These are phyloP conservation scores for Amphipoea oculea DNA, from an alignment of 2,888 invertebrate genomes.

Conservation along the genomic window DNA sequence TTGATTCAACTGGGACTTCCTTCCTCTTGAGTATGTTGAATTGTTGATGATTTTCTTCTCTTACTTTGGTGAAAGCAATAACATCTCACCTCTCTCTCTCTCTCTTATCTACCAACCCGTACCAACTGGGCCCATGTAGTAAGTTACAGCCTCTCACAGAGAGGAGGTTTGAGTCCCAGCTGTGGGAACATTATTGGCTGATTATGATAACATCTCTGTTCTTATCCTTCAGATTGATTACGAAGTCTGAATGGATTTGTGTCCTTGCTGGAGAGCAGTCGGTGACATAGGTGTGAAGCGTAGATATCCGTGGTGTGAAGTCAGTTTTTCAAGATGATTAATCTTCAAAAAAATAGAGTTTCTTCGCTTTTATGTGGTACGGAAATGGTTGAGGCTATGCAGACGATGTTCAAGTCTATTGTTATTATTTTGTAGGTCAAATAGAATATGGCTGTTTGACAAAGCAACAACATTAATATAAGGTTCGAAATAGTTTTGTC, in stretches of 20 bases:
- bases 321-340: not conserved
- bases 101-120: not conserved
- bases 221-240: not conserved
- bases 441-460: not conserved
- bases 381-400: not conserved
- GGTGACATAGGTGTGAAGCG: not conserved
- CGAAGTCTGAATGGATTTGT: not conserved
- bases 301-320: not conserved
- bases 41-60: not conserved
- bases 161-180: not conserved
- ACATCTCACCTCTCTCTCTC: not conserved
- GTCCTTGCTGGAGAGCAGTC: not conserved
- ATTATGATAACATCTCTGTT: not conserved
- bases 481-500: not conserved
- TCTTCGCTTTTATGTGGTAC: not conserved
- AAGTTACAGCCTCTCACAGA: not conserved
- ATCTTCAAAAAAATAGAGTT: not conserved
- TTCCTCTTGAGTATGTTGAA: constrained; percentile 27
- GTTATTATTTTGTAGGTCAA: constrained; percentile 23
- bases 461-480: constrained; percentile 13
- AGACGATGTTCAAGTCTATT: not conserved
- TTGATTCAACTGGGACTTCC: constrained; percentile 34
- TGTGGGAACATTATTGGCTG: not conserved
- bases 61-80: not conserved
- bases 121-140: not conserved